A percentile compares a stretch with the other conserved stretches of the same genome.
Conservation (phyloP, 2,888 invertebrate genomes). For the Leucoma salicis region DNA sequence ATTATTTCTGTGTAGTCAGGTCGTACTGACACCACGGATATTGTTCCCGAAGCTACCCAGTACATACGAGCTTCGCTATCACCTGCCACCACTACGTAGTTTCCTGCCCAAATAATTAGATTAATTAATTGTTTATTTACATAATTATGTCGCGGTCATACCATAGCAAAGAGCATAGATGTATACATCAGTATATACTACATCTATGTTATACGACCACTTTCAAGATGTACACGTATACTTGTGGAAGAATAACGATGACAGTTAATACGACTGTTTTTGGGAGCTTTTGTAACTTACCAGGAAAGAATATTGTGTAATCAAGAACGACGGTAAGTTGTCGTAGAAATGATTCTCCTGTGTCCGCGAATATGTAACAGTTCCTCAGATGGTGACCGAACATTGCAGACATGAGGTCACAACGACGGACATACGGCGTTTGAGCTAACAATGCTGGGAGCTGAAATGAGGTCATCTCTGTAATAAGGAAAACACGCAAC, state of each 20-base stretch:
- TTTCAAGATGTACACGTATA: too few species aligned
- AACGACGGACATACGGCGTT: slow-evolving; percentile 72
- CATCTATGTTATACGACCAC: too few species aligned
- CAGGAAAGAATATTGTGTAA: slow-evolving; percentile 74
- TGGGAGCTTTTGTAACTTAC: too few species aligned
- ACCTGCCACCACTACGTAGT: slow-evolving; percentile 79
- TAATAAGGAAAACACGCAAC: too few species aligned
- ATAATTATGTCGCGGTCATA: too few species aligned
- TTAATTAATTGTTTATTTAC: too few species aligned
- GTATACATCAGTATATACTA: too few species aligned
- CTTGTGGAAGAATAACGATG: too few species aligned
- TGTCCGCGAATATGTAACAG: slow-evolving; percentile 75
- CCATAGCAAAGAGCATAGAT: too few species aligned
- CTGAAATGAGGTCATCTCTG: too few species aligned
- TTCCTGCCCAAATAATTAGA: slow-evolving; percentile 48
- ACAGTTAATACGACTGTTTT: too few species aligned
- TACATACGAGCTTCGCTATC: slow-evolving; percentile 80
- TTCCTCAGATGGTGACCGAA: slow-evolving; percentile 74
- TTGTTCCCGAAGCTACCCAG: slow-evolving; percentile 75
- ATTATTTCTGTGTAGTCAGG: slow-evolving; percentile 69
- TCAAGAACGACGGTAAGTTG: slow-evolving; percentile 72
- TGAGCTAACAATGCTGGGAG: slow-evolving; percentile 60
- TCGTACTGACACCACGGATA: slow-evolving; percentile 70
- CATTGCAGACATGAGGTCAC: slow-evolving; percentile 75
- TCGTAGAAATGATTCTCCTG: slow-evolving; percentile 71